Evolutionary conservation across 2,797 vertebrate species (phyloP).

Genomic region (Gobio occitaniae): DNA sequence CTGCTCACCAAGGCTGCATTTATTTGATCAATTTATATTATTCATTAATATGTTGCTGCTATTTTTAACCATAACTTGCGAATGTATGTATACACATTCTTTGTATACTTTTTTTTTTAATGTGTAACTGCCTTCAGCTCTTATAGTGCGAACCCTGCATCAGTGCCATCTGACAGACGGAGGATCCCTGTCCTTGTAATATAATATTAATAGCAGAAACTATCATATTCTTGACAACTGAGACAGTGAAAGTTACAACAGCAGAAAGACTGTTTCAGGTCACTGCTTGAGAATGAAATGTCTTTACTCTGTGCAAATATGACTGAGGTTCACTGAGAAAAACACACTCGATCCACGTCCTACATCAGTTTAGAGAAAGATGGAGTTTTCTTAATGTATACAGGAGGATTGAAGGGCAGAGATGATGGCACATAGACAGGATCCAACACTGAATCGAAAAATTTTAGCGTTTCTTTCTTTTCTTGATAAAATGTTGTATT

Average conservation of each 20-base stretch:
- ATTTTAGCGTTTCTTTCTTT: not conserved
- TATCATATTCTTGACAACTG: slow-evolving; percentile 17
- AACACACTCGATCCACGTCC: slow-evolving; percentile 4
- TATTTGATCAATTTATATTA: not conserved
- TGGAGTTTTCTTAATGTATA: slow-evolving; percentile 6
- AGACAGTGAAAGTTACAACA: not conserved
- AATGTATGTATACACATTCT: not conserved
- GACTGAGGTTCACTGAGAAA: slow-evolving; percentile 11
- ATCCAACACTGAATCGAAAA: slow-evolving; percentile 17
- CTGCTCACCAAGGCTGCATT: not conserved
- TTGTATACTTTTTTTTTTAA: not conserved
- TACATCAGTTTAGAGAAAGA: not conserved
- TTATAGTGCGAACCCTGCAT: not conserved
- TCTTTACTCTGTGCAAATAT: slow-evolving; percentile 30
- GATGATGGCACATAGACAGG: not conserved
- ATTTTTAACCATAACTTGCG: not conserved
- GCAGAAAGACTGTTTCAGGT: slow-evolving; percentile 5
- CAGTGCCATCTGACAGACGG: not conserved
- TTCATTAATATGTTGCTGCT: not conserved
- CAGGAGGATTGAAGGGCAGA: not conserved
- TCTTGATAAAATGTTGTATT: not conserved
- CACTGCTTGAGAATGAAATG: slow-evolving; percentile 21
- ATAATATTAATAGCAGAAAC: slow-evolving; percentile 34
- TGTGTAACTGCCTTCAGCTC: not conserved
- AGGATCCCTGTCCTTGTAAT: slow-evolving; percentile 29